Conservation (phyloP, 53 echinoderm and acorn worm genomes). For the Echinometra lucunter region DNA sequence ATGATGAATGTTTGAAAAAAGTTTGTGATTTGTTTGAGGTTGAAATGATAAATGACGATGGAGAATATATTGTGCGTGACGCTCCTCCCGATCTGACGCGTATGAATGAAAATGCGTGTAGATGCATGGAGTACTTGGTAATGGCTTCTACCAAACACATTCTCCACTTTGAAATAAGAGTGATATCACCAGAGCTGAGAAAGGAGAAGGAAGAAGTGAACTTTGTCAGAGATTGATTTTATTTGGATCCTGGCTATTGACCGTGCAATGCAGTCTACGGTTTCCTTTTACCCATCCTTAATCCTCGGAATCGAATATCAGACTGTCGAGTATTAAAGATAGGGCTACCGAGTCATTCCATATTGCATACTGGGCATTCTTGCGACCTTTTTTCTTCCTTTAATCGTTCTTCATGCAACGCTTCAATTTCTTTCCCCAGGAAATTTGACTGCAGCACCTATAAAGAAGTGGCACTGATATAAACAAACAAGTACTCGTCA, state of each 20-base stretch:
- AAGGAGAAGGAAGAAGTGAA: slow-evolving; percentile 12
- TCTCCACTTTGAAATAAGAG: slow-evolving; percentile 25
- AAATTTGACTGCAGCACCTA: neutral
- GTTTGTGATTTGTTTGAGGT: neutral
- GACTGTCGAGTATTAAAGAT: slow-evolving; percentile 10
- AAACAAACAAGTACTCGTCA: slow-evolving; percentile 25
- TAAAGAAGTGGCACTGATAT: neutral
- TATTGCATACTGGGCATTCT: slow-evolving; percentile 10
- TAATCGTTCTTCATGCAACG: neutral
- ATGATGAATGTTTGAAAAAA: neutral
- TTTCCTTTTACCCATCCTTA: slow-evolving; percentile 40
- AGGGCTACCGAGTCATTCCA: slow-evolving; percentile 16
- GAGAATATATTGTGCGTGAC: neutral
- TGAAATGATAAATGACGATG: neutral
- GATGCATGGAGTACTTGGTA: slow-evolving; percentile 28
- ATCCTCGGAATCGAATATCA: slow-evolving; percentile 37
- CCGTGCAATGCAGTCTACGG: slow-evolving; percentile 24
- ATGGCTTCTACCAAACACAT: slow-evolving; percentile 43
- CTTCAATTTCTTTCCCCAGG: neutral
- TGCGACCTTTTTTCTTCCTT: neutral
- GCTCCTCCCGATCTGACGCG: neutral
- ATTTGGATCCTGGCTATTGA: slow-evolving; percentile 45
- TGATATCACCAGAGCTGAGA: neutral
- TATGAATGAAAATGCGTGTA: slow-evolving; percentile 28
- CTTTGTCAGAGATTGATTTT: slow-evolving; percentile 63